A percentile compares a stretch with the other conserved stretches of the same genome.
Conservation (phyloP, 2,888 invertebrate species). For the Mythimna albipuncta region DNA sequence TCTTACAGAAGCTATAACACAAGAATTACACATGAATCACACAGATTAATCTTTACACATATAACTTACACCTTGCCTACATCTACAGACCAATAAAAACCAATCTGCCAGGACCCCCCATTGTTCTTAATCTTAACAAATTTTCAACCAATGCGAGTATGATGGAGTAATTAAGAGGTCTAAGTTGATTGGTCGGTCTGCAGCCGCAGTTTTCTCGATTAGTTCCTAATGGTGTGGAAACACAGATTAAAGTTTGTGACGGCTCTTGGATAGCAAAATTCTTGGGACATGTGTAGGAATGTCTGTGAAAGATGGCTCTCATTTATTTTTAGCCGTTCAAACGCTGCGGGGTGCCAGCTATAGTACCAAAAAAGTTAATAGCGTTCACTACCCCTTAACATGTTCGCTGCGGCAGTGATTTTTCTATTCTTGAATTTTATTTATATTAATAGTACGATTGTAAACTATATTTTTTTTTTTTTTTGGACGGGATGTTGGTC, state of each 20-base stretch:
- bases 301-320: slow-evolving; percentile 43
- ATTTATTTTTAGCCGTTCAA: slow-evolving; percentile 15
- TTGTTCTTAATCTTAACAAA: slow-evolving; percentile 58
- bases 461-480: too few relatives aligned
- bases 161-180: slow-evolving; percentile 72
- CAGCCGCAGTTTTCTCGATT: slow-evolving; percentile 78
- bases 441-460: too few relatives aligned
- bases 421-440: too few relatives aligned
- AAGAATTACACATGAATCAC: slow-evolving; percentile 68
- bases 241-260: slow-evolving; percentile 78
- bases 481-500: too few relatives aligned
- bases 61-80: slow-evolving; percentile 70
- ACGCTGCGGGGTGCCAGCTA: too few relatives aligned
- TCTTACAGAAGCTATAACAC: slow-evolving; percentile 20
- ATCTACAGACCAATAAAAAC: slow-evolving; percentile 54
- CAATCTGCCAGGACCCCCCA: slow-evolving; percentile 62
- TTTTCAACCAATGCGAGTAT: slow-evolving; percentile 39
- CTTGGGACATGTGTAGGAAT: slow-evolving; percentile 57
- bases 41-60: slow-evolving; percentile 61
- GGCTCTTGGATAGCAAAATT: slow-evolving; percentile 62
- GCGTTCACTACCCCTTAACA: too few relatives aligned
- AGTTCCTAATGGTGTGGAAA: slow-evolving; percentile 80
- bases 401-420: too few relatives aligned
- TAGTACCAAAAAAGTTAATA: too few relatives aligned
- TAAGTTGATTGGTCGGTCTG: slow-evolving; percentile 65